phyloP scores from a whole-genome alignment of 1,140 invertebrate species.

The Cataglyphis hispanica region DNA sequence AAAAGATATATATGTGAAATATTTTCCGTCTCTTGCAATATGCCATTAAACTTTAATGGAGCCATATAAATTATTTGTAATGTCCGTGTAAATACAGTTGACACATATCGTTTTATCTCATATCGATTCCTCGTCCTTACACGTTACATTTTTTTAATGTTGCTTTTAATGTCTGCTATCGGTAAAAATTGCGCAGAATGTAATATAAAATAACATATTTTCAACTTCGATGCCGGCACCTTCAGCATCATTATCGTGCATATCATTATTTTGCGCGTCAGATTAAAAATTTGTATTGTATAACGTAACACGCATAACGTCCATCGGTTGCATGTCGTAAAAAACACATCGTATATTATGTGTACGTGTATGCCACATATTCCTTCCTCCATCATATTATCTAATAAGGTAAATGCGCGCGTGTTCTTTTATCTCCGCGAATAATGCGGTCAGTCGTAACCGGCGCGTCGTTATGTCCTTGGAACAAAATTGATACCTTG shows the following conservation, averaged over 20 bases:
- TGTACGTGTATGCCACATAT: too few species aligned
- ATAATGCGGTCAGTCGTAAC: not conserved
- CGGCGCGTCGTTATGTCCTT: slow-evolving; percentile 2
- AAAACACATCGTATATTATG: not conserved
- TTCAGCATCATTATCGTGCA: not conserved
- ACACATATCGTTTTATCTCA: not conserved
- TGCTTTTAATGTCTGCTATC: too few species aligned
- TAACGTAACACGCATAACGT: not conserved
- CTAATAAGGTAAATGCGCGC: slow-evolving; percentile 28
- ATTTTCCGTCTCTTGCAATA: not conserved
- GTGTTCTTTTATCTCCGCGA: not conserved
- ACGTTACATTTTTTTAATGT: not conserved
- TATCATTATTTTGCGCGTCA: not conserved
- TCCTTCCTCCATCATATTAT: not conserved
- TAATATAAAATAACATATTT: not conserved
- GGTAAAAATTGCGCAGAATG: not conserved
- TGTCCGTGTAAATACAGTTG: not conserved
- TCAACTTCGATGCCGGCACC: not conserved
- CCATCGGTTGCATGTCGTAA: not conserved
- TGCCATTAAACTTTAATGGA: not conserved
- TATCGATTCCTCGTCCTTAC: not conserved
- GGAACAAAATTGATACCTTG: slow-evolving; percentile 34
- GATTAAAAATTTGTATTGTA: slow-evolving; percentile 20
- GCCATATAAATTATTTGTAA: not conserved
- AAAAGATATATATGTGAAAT: not conserved